Base-by-base conservation (phyloP, 2,797 vertebrate genomes). In the Chloroceryle inda region DNA sequence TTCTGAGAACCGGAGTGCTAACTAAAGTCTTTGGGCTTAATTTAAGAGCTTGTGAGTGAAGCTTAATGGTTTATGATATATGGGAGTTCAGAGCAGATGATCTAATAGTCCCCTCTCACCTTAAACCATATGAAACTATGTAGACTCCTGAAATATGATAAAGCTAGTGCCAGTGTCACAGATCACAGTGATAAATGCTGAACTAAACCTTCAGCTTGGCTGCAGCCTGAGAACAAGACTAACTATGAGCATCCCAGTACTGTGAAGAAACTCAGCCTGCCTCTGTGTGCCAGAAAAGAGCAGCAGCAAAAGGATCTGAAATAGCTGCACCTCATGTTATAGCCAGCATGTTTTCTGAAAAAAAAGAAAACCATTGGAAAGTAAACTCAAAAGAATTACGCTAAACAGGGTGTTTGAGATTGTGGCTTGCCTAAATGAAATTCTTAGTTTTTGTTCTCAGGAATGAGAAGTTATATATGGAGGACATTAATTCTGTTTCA, bases 21-120 rank as follows among this genome's bases (percentile, higher is more conserved):
- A 95, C 92, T 95, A 59, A 94, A 96, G 90, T 88, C 88, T 96
- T 96, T 79, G 79, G 55, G 74, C 83, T 96, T 96, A 95, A 96
- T 96, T 94, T 94, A 96, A 92, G 92, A 63, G 66, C 79, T 78
- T 95, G 62, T 92, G 92, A 73, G 58, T 94, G 80, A 94, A 95
- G 67, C 88, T 92, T 96, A 95, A 93, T 92, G 74, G 79, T 88
- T 95, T 94, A 86, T 95, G 95, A 96, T 92, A 55, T 84, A 96
- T 90, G 37, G 47, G 80, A 92, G 92, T 88, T 92, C 88, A 90
- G 74, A 78, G 47, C 52, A 93, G 79, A 93, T 94, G 92, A 93
- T 95, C 95, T 92, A 94, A 96, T 96, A 94, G 69, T 64, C 67
- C 77, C n/a, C 62, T 88, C 85, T 96, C 94, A 96, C 92, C 95